A percentile compares a stretch with the other conserved stretches of the same genome.
Conservation (phyloP, 2,888 invertebrate genomes). For the Sussaba pulchella region DNA sequence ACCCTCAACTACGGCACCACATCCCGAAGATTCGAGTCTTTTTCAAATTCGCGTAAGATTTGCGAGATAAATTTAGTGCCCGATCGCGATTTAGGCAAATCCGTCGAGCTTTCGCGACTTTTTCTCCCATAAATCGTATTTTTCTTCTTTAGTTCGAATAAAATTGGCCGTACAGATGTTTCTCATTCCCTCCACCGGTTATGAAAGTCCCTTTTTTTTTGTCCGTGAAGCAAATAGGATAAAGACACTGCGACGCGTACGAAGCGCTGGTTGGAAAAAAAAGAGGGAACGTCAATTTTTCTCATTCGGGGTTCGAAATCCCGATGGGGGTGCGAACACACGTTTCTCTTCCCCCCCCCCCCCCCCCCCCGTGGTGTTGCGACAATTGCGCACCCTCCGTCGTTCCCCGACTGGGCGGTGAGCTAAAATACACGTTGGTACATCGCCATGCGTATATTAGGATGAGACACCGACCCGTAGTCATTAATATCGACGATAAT, state of each 20-base stretch:
- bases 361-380: conserved; percentile 25
- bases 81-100: conserved; percentile 19
- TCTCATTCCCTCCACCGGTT: too few species aligned
- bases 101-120: conserved; percentile 2
- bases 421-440: conserved; percentile 43
- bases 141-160: too few species aligned
- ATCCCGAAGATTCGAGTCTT: background rate
- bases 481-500: conserved; percentile 70
- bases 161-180: too few species aligned
- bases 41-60: background rate
- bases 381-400: conserved; percentile 51
- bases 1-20: too few species aligned
- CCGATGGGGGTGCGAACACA: conserved; percentile 53
- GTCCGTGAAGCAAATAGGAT: too few species aligned
- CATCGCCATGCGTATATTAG: conserved; percentile 58
- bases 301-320: conserved; percentile 26
- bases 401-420: conserved; percentile 26
- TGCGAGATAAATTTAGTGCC: too few species aligned
- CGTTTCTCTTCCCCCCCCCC: too few species aligned
- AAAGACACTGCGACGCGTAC: too few species aligned
- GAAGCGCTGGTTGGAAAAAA: background rate
- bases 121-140: background rate
- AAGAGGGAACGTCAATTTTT: conserved; percentile 46
- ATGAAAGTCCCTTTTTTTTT: too few species aligned
- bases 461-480: conserved; percentile 45